Percentiles rank a stretch among this genome's conserved stretches.
Conservation (phyloP, 2,797 vertebrate species). For the Chelidonichthys spinosus region DNA sequence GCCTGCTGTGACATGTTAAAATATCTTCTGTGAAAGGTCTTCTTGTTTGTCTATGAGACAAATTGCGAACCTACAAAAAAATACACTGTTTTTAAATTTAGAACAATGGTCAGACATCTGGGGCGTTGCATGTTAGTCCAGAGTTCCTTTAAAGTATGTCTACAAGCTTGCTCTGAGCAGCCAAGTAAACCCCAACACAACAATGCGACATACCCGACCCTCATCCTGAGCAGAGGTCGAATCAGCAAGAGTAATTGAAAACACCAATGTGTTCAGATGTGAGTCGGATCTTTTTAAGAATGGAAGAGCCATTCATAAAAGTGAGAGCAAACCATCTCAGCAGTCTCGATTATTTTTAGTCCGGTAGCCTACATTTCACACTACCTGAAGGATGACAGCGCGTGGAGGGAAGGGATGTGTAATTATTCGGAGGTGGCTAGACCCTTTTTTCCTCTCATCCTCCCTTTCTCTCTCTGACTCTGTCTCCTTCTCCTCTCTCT, state of each 20-base stretch:
- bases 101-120: neutral
- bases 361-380: conserved; percentile 67
- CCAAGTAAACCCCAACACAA: neutral
- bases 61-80: neutral
- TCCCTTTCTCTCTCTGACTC: conserved; percentile 38
- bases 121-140: neutral
- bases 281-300: conserved; percentile 37
- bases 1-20: neutral
- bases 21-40: neutral
- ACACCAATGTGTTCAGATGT: neutral
- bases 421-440: conserved; percentile 71
- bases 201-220: neutral
- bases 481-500: conserved; percentile 30
- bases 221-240: neutral
- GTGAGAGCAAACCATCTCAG: conserved; percentile 40
- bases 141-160: neutral
- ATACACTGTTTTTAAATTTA: neutral
- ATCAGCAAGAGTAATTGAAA: neutral
- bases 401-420: conserved; percentile 58
- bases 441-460: conserved; percentile 51
- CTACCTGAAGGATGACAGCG: conserved; percentile 68
- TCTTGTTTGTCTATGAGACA: neutral
- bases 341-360: conserved; percentile 69
- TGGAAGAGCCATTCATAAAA: conserved; percentile 64
- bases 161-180: neutral